A percentile compares a stretch with the other conserved stretches of the same genome.
Conservation (phyloP, 2,888 invertebrate species). For the Polydrusus cervinus region DNA sequence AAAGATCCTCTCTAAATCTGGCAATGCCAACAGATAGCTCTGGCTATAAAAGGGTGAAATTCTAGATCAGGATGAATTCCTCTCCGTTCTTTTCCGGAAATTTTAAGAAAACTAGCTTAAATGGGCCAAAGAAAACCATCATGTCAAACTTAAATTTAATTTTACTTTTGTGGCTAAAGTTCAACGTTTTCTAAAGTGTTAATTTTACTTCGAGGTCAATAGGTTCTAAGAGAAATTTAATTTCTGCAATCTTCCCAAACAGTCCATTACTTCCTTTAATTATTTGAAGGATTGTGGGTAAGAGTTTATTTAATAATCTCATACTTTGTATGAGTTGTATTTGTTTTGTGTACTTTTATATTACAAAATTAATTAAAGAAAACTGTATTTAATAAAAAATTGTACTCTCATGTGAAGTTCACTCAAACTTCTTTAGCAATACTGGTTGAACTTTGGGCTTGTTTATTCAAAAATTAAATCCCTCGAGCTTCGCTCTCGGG, state of each 20-base stretch:
- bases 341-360: too few relatives aligned
- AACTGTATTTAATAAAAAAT: too few relatives aligned
- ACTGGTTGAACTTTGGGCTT: too few relatives aligned
- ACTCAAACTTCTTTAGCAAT: too few relatives aligned
- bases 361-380: too few relatives aligned
- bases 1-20: conserved; percentile 25
- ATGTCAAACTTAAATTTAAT: conserved; percentile 22
- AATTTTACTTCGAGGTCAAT: conserved; percentile 18
- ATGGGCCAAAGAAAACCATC: conserved; percentile 29
- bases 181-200: conserved; percentile 22
- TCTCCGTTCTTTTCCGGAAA: conserved; percentile 29
- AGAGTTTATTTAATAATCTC: too few relatives aligned
- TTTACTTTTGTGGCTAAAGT: conserved; percentile 31
- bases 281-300: neutral
- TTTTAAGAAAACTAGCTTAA: conserved; percentile 40
- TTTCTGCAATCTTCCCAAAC: neutral
- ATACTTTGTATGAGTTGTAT: too few relatives aligned
- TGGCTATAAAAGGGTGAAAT: conserved; percentile 45
- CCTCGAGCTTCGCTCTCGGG: too few relatives aligned
- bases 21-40: conserved; percentile 25
- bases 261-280: conserved; percentile 4
- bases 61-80: conserved; percentile 27
- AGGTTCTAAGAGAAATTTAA: neutral
- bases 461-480: too few relatives aligned
- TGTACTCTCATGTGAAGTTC: too few relatives aligned